Evolutionary conservation across 2,113 vertebrate species (phyloP).

Genomic region (Ifrita kowaldi): DNA sequence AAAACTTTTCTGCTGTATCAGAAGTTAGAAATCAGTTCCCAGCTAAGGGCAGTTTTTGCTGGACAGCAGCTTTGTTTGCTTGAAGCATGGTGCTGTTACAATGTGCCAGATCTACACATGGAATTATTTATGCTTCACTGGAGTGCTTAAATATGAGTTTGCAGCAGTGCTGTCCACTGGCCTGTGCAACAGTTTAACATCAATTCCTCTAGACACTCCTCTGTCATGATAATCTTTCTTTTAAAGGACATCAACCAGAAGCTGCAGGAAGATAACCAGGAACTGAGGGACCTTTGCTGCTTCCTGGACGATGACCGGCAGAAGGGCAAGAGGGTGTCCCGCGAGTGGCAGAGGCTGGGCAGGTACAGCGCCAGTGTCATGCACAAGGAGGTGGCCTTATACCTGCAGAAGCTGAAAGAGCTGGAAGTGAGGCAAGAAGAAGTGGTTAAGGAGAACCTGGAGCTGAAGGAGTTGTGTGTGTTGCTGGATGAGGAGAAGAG

Average conservation of each 20-base stretch:
- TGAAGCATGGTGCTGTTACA: not conserved
- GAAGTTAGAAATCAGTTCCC: not conserved
- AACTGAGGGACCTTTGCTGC: constrained; percentile 93
- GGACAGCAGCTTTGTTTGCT: not conserved
- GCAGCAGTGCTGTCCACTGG: not conserved
- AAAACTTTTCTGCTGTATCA: not conserved
- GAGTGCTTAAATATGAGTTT: not conserved
- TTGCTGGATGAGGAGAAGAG: constrained; percentile 91
- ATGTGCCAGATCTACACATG: not conserved
- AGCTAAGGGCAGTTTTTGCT: not conserved
- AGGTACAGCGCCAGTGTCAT: constrained; percentile 89
- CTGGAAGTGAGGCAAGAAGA: constrained; percentile 90
- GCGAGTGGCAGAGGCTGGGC: constrained; percentile 95
- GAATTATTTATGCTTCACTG: not conserved
- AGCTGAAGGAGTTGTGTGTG: constrained; percentile 92
- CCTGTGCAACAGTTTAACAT: not conserved
- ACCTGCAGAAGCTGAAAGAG: constrained; percentile 92
- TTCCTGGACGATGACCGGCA: constrained; percentile 96
- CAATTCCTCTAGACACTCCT: not conserved
- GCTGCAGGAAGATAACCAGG: constrained; percentile 96
- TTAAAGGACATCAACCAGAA: constrained; percentile 96
- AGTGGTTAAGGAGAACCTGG: constrained; percentile 90
- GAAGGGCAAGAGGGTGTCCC: constrained; percentile 92
- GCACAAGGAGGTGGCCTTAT: constrained; percentile 92
- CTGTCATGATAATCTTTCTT: constrained; percentile 14